Conservation (phyloP, 2,888 invertebrate species). For the Leuctra nigra region DNA sequence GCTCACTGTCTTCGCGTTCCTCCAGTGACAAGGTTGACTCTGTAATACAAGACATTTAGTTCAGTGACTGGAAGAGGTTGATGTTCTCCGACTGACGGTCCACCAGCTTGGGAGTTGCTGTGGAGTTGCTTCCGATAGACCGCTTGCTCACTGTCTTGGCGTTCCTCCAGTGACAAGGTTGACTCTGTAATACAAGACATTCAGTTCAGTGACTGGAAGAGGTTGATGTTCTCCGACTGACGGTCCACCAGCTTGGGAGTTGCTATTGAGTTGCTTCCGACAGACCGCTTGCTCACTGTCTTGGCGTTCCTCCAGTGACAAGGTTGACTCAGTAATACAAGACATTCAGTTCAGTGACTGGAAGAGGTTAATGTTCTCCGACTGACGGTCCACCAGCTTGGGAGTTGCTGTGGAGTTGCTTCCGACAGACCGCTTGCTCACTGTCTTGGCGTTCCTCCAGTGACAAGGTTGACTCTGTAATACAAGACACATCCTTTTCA, state of each 20-base stretch:
- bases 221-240: slow-evolving; percentile 80
- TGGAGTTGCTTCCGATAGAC: slow-evolving; percentile 48
- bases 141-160: slow-evolving; percentile 73
- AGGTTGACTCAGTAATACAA: slow-evolving; percentile 84
- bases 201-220: slow-evolving; percentile 92
- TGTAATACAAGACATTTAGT: too few species aligned
- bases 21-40: slow-evolving; percentile 92
- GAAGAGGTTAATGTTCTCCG: slow-evolving; percentile 85
- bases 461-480: slow-evolving; percentile 89
- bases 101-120: slow-evolving; percentile 40
- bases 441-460: slow-evolving; percentile 82
- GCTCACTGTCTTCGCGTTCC: slow-evolving; percentile 73
- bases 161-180: slow-evolving; percentile 90
- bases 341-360: too few species aligned
- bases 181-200: too few species aligned
- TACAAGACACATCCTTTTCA: too few species aligned
- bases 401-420: slow-evolving; percentile 42
- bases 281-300: slow-evolving; percentile 67
- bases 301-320: slow-evolving; percentile 91
- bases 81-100: slow-evolving; percentile 73
- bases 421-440: slow-evolving; percentile 63
- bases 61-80: slow-evolving; percentile 86
- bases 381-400: slow-evolving; percentile 46
- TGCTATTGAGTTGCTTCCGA: slow-evolving; percentile 43
- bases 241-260: slow-evolving; percentile 39